phyloP scores from a whole-genome alignment of 1,140 invertebrate species.

The Ostrea edulis region DNA sequence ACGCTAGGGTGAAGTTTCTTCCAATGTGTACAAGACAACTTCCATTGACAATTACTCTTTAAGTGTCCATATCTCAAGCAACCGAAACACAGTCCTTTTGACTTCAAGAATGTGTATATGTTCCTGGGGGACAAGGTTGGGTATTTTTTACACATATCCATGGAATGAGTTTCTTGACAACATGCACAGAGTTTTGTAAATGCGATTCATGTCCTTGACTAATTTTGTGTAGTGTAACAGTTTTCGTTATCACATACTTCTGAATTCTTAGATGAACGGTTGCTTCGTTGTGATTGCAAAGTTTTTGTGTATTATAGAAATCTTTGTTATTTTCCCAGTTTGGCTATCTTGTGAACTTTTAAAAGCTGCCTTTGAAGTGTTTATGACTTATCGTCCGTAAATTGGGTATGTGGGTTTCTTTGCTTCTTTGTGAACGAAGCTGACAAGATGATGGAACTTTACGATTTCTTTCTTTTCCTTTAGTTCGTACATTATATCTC shows the following conservation, averaged over 20 bases:
- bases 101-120: too few relatives aligned
- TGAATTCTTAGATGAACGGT: not conserved
- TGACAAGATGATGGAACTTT: too few relatives aligned
- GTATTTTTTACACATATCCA: not conserved
- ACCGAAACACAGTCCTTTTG: too few relatives aligned
- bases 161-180: constrained; percentile 1
- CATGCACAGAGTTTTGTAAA: constrained; percentile 26
- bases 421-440: too few relatives aligned
- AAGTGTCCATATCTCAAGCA: constrained; percentile 49
- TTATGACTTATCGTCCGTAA: too few relatives aligned
- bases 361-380: not conserved
- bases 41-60: constrained; percentile 43
- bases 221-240: constrained; percentile 1
- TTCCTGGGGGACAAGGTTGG: not conserved
- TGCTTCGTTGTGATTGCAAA: not conserved
- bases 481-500: too few relatives aligned
- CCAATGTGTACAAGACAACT: constrained; percentile 39
- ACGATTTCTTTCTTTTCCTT: too few relatives aligned
- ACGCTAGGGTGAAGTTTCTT: constrained; percentile 46
- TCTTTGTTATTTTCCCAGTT: not conserved
- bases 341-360: not conserved
- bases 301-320: constrained; percentile 29
- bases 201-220: too few relatives aligned
- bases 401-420: too few relatives aligned
- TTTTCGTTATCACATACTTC: not conserved